A percentile compares a stretch with the other conserved stretches of the same genome.
Evolutionary conservation across 2,888 invertebrate genomes (phyloP).

Genomic region (Rhamnusium bicolor): DNA sequence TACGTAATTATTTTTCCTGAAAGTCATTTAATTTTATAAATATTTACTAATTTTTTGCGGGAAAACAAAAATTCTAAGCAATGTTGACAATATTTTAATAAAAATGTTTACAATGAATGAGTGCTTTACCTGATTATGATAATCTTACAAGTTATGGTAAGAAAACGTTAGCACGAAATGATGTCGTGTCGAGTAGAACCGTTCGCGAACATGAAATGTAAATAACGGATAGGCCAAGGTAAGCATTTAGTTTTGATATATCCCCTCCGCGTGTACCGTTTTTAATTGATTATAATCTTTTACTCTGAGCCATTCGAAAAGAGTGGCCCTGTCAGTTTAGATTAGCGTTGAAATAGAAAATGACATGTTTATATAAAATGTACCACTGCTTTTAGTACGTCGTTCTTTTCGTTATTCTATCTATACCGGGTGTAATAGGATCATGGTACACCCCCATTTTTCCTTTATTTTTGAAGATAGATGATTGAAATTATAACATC

Average conservation of each 20-base stretch:
- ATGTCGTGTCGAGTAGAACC: not conserved
- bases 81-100: not conserved
- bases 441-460: too few species aligned
- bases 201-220: conserved; percentile 8
- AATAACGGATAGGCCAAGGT: conserved; percentile 23
- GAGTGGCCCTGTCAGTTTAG: conserved; percentile 25
- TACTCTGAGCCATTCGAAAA: not conserved
- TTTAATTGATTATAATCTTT: conserved; percentile 8
- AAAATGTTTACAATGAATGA: not conserved
- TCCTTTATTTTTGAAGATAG: too few species aligned
- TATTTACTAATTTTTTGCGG: too few species aligned
- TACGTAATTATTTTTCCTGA: too few species aligned
- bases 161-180: not conserved
- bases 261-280: not conserved
- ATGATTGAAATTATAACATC: too few species aligned
- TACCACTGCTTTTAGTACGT: conserved; percentile 11
- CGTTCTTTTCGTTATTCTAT: not conserved
- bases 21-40: too few species aligned
- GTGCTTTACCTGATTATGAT: not conserved
- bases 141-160: not conserved
- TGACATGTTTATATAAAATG: conserved; percentile 14
- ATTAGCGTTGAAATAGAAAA: conserved; percentile 23
- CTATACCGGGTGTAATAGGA: too few species aligned
- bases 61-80: too few species aligned
- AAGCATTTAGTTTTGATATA: conserved; percentile 24